Evolutionary conservation across 2,888 invertebrate genomes (phyloP).

Genomic region (Acanthosepion pharaonis): DNA sequence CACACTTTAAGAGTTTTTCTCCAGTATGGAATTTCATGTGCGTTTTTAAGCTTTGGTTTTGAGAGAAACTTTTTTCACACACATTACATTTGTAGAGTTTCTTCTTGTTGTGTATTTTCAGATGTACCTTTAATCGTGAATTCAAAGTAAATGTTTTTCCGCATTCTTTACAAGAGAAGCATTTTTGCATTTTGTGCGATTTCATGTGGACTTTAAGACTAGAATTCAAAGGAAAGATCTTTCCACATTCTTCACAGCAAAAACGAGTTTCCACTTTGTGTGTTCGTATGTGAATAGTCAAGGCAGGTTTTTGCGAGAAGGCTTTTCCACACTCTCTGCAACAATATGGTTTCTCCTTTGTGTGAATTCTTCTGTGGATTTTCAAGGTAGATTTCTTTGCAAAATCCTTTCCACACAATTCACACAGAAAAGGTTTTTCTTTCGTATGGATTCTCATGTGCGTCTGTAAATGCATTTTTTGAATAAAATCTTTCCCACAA

Average conservation of each 20-base stretch:
- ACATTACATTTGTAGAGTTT: not conserved
- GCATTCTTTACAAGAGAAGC: not conserved
- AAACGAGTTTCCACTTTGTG: not conserved
- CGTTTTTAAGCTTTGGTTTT: not conserved
- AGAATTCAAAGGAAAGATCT: not conserved
- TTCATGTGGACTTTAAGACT: not conserved
- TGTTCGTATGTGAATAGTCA: constrained; percentile 3
- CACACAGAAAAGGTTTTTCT: not conserved
- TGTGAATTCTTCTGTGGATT: not conserved
- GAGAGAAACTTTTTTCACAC: not conserved
- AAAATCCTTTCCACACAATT: not conserved
- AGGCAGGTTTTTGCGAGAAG: not conserved
- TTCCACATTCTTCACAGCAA: not conserved
- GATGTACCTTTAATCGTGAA: not conserved
- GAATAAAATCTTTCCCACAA: not conserved
- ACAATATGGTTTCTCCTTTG: not conserved
- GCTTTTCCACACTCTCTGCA: not conserved
- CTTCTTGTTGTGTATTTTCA: not conserved
- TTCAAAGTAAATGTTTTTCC: not conserved
- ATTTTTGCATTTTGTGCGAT: not conserved
- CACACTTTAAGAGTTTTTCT: not conserved
- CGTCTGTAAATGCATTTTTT: not conserved
- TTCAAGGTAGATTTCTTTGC: not conserved
- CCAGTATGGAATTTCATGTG: not conserved
- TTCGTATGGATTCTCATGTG: not conserved